phyloP scores from a whole-genome alignment of 2,888 invertebrate species.

The Linnaemya tessellans region DNA sequence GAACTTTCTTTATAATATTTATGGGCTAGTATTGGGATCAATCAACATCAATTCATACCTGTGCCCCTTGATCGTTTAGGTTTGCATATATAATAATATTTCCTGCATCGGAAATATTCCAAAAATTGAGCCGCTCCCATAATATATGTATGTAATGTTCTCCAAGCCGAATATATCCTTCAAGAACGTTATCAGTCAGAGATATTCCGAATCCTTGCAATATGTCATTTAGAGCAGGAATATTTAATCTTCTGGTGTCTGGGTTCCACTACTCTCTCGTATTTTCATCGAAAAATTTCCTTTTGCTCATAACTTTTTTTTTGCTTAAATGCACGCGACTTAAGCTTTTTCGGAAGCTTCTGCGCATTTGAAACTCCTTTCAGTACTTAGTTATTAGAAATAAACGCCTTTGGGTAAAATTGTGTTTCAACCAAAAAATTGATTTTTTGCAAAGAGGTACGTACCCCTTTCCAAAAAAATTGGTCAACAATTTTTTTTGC shows the following conservation, averaged over 20 bases:
- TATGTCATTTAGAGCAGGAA: constrained; percentile 96
- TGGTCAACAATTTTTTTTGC: too few relatives aligned
- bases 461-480: too few relatives aligned
- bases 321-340: too few relatives aligned
- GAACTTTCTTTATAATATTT: too few relatives aligned
- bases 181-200: constrained; percentile 92
- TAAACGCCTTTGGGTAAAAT: too few relatives aligned
- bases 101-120: constrained; percentile 91
- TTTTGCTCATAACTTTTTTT: constrained; percentile 96
- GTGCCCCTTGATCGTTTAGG: constrained; percentile 92
- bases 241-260: constrained; percentile 94
- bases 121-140: constrained; percentile 95
- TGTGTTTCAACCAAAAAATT: too few relatives aligned
- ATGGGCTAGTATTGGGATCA: too few relatives aligned
- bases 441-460: too few relatives aligned
- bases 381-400: too few relatives aligned
- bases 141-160: constrained; percentile 94
- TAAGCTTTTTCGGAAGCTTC: too few relatives aligned
- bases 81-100: constrained; percentile 88
- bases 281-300: constrained; percentile 98
- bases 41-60: constrained; percentile 84
- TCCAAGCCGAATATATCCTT: constrained; percentile 94
- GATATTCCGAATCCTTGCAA: constrained; percentile 92
- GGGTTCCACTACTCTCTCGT: constrained; percentile 97
- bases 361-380: too few relatives aligned